Evolutionary conservation across 2,113 vertebrate genomes (phyloP), one percentile per base, ranked within the genome.

Genomic region (Sebastes fasciatus): DNA sequence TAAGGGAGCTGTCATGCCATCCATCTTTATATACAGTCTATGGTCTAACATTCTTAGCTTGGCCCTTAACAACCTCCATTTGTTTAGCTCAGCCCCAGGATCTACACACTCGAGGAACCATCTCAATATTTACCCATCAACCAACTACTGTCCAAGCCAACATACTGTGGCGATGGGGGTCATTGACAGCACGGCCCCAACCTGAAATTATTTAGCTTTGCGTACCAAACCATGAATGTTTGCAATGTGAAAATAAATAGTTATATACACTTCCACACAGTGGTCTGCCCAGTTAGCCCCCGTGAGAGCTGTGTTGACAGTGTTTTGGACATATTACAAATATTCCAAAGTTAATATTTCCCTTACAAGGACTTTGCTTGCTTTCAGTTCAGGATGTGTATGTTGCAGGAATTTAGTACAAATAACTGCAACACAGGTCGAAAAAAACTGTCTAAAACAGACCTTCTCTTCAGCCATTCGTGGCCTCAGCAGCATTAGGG

Each of bases 101-200:
- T 79, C 45, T 77, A 68, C 73, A 71, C 84, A 89, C 88, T 87
- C 85, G 78, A 91, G 58, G 42, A 90, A 66, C 21, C 68, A 21
- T 83, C 70, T 81, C 60, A 88, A 81, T 91, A 88, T 93, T 94
- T 91, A 90, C 60, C 84, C 75, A 58, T 77, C 54, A 68, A 6
- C 74, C 65, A 19, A 58, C 65, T 66, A 5, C 58, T 70, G 42
- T 86, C 46, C 12, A 42, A 78, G 76, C 26, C 42, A 63, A 40
- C 58, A 4, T 12, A 23, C 65, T 78, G n/a, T 19, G 51, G 67
- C 63, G 49, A 23, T 78, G 34, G 54, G 51, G 73, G 46, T 85
- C 64, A 82, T 34, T 67, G 55, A 60, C 55, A 69, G 57, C 76
- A 34, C 34, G 63, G 49, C 74, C 69, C 61, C 66, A 57, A 55